These are phyloP conservation scores for Psittacus erithacus DNA, from an alignment of 2,113 vertebrate genomes.

Conservation along the genomic window DNA sequence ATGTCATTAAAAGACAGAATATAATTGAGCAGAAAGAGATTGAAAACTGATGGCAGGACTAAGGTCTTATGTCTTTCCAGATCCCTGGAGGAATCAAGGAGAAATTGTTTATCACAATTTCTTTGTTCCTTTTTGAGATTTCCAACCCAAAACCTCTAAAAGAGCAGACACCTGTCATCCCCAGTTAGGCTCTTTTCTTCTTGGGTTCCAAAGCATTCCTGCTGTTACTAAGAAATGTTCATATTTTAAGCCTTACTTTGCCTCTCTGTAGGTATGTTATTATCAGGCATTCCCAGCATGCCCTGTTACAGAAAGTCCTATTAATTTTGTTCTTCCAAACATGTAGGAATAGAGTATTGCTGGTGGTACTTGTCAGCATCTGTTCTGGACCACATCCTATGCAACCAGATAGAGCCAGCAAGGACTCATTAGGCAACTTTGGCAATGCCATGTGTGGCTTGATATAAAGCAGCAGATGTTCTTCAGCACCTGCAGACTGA, in stretches of 20 bases:
- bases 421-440: neutral
- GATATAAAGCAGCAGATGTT: neutral
- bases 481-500: neutral
- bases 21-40: slow-evolving; percentile 22
- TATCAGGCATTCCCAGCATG: neutral
- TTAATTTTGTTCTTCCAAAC: neutral
- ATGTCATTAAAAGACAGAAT: slow-evolving; percentile 3
- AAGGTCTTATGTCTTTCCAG: neutral
- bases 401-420: neutral
- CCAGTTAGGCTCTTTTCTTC: slow-evolving; percentile 19
- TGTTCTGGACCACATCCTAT: neutral
- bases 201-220: neutral
- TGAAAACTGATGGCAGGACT: slow-evolving; percentile 2
- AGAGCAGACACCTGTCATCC: neutral
- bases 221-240: neutral
- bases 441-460: neutral
- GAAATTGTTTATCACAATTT: neutral
- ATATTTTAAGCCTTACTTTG: slow-evolving; percentile 1
- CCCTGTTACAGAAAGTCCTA: neutral
- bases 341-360: neutral
- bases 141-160: neutral
- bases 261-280: neutral
- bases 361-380: neutral
- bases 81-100: slow-evolving; percentile 25
- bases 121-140: slow-evolving; percentile 3